Evolutionary conservation across 1,140 invertebrate species (phyloP).

Genomic region (Hormaphis cornu): DNA sequence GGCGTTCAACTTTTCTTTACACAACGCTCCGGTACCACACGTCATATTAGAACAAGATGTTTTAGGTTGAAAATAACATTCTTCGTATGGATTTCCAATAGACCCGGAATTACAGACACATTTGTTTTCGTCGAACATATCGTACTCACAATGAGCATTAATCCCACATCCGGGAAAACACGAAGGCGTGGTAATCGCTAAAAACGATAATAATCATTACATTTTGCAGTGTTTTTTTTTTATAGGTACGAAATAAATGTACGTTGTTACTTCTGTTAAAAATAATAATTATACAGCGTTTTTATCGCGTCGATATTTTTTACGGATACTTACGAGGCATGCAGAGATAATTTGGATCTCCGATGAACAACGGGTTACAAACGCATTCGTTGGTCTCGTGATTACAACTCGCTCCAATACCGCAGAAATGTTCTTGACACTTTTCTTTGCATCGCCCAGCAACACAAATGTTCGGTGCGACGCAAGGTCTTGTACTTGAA

Average conservation of each 20-base stretch:
- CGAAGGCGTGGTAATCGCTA: slow-evolving; percentile 63
- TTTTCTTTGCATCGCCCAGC: slow-evolving; percentile 73
- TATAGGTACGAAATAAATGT: slow-evolving; percentile 69
- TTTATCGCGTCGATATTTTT: slow-evolving; percentile 48
- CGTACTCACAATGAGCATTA: slow-evolving; percentile 69
- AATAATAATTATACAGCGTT: slow-evolving; percentile 63
- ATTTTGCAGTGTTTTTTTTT: too few relatives aligned
- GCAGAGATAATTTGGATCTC: slow-evolving; percentile 57
- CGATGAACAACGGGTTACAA: slow-evolving; percentile 67
- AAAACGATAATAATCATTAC: slow-evolving; percentile 42
- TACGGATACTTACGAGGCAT: slow-evolving; percentile 48
- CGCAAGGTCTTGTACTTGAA: slow-evolving; percentile 62
- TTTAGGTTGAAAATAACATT: slow-evolving; percentile 69
- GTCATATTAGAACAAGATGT: slow-evolving; percentile 69
- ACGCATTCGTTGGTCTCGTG: slow-evolving; percentile 55
- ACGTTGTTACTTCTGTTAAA: slow-evolving; percentile 64
- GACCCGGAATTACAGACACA: slow-evolving; percentile 62
- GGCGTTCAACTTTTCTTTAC: slow-evolving; percentile 49
- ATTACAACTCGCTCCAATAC: slow-evolving; percentile 23
- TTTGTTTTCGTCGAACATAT: slow-evolving; percentile 63
- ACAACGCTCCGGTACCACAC: slow-evolving; percentile 72
- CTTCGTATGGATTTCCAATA: slow-evolving; percentile 71
- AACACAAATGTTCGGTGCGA: slow-evolving; percentile 67
- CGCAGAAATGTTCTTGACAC: slow-evolving; percentile 52
- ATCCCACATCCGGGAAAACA: slow-evolving; percentile 70